These are phyloP conservation scores for Oreochromis grahami DNA, from an alignment of 2,797 vertebrate genomes.

Conservation along the genomic window DNA sequence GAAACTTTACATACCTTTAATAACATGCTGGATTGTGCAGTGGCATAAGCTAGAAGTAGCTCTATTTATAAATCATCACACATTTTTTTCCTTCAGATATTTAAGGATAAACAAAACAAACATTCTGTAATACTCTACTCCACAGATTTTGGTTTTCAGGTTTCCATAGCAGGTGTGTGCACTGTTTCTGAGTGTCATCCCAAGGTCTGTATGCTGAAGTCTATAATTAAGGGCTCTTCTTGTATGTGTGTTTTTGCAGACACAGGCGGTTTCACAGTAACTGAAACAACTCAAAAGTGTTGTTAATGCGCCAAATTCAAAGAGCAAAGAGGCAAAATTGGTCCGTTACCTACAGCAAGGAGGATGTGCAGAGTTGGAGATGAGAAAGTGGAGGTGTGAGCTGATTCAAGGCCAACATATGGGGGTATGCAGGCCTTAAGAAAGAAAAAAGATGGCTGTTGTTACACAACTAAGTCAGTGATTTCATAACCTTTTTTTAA, in stretches of 20 bases:
- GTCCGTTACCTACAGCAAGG: background rate
- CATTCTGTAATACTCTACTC: background rate
- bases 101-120: background rate
- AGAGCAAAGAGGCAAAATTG: background rate
- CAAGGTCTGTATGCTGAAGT: background rate
- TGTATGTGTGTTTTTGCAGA: constrained; percentile 5
- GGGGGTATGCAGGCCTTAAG: background rate
- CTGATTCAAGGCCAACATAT: background rate
- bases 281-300: background rate
- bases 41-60: background rate
- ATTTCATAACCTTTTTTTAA: background rate
- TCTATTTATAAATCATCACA: constrained; percentile 16
- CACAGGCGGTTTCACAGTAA: background rate
- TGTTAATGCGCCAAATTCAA: background rate
- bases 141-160: background rate
- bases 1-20: background rate
- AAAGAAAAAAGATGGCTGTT: background rate
- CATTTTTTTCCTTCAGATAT: background rate
- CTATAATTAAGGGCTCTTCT: constrained; percentile 2
- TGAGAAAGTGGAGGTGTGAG: background rate
- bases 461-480: background rate
- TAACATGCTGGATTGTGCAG: constrained; percentile 26
- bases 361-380: background rate
- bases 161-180: background rate
- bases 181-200: background rate